Percentiles rank a stretch among this genome's conserved stretches.
Conservation (phyloP, 2,113 vertebrate genomes). For the Heterochromis multidens region DNA sequence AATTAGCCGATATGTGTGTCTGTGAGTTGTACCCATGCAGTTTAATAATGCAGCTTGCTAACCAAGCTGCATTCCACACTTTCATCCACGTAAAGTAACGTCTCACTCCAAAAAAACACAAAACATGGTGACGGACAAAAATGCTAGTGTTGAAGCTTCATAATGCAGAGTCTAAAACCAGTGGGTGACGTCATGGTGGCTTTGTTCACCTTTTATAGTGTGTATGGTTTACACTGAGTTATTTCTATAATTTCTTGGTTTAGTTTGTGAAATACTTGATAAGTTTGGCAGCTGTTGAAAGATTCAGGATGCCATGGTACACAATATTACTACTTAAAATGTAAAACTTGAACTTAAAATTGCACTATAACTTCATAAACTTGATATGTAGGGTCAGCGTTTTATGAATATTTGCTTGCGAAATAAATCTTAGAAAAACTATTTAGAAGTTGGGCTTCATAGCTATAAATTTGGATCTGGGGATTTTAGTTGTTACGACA, state of each 20-base stretch:
- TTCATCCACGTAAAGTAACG: not conserved
- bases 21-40: rapidly evolving
- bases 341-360: not conserved
- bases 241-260: not conserved
- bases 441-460: not conserved
- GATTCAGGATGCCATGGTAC: not conserved
- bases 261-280: not conserved
- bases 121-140: not conserved
- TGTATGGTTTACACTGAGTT: not conserved
- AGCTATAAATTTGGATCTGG: not conserved
- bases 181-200: not conserved
- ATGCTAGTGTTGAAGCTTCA: not conserved
- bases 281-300: not conserved
- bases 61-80: not conserved
- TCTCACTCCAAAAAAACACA: not conserved
- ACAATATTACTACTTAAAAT: not conserved
- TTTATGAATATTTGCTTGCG: not conserved
- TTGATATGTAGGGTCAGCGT: not conserved
- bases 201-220: not conserved
- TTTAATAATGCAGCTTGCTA: not conserved
- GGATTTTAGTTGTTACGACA: not conserved
- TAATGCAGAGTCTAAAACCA: not conserved
- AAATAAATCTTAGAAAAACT: not conserved
- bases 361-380: not conserved
- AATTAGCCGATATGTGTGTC: not conserved